Percentiles rank a stretch among this genome's conserved stretches.
Evolutionary conservation across 2,797 vertebrate genomes (phyloP).

Genomic region (Sphenodon punctatus): DNA sequence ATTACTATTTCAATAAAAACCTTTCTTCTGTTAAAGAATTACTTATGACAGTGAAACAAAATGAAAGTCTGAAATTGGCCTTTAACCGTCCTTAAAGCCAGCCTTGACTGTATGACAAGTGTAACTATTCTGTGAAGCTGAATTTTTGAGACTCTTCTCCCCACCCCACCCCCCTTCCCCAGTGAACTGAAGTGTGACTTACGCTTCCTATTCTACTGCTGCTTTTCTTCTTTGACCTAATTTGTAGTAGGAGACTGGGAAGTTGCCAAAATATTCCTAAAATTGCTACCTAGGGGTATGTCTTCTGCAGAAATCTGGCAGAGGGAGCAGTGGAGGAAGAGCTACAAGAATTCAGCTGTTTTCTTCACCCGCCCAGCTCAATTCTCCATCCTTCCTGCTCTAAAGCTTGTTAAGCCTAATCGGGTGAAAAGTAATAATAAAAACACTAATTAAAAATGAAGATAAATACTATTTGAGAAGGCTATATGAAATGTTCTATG

Average conservation of each 20-base stretch:
- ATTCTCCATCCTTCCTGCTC: slow-evolving; percentile 34
- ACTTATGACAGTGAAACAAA: too few species aligned
- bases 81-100: too few species aligned
- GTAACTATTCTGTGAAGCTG: neutral
- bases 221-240: neutral
- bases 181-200: slow-evolving; percentile 19
- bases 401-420: slow-evolving; percentile 21
- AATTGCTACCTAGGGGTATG: slow-evolving; percentile 76
- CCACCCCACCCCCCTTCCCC: too few species aligned
- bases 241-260: slow-evolving; percentile 49
- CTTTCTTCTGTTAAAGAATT: too few species aligned
- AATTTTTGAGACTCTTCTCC: too few species aligned
- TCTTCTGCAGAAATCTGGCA: slow-evolving; percentile 71
- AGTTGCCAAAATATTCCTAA: slow-evolving; percentile 56
- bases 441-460: slow-evolving; percentile 17
- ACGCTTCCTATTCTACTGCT: slow-evolving; percentile 36
- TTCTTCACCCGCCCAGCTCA: slow-evolving; percentile 54
- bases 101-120: neutral
- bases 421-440: neutral
- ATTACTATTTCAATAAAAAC: too few species aligned
- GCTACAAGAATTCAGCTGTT: slow-evolving; percentile 74
- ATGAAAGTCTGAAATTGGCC: too few species aligned
- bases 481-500: neutral
- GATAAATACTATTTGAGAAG: neutral
- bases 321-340: slow-evolving; percentile 62